Evolutionary conservation across 92 coral and sea anemone species (phyloP).

Genomic region (Phenganax marumi): DNA sequence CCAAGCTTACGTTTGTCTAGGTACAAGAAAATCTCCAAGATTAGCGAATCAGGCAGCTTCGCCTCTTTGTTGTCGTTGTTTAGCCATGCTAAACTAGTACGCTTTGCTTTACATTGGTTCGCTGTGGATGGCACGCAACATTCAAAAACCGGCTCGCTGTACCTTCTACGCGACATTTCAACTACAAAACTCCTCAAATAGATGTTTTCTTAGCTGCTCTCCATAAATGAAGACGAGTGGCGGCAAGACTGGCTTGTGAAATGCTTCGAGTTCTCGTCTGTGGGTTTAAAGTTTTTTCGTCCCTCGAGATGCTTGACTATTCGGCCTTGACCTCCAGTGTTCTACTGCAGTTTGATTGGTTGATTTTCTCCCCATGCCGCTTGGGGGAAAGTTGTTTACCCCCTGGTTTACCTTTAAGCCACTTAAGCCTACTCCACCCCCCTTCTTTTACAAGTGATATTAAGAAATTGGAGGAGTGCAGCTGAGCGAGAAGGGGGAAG

Average conservation of each 20-base stretch:
- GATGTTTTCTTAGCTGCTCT: not conserved
- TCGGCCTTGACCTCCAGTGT: slow-evolving; percentile 51
- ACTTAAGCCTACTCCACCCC: not conserved
- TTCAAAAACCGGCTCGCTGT: slow-evolving; percentile 2
- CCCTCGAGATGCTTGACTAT: slow-evolving; percentile 13
- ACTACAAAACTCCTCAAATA: not conserved
- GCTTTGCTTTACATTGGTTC: slow-evolving; percentile 3
- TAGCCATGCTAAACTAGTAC: not conserved
- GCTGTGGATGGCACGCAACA: slow-evolving; percentile 27
- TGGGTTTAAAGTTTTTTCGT: slow-evolving; percentile 19
- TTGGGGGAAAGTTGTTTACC: slow-evolving; percentile 39
- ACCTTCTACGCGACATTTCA: slow-evolving; percentile 1
- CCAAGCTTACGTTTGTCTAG: slow-evolving; percentile 77
- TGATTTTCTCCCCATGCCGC: not conserved
- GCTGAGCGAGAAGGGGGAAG: too few relatives aligned
- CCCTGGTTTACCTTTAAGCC: too few relatives aligned
- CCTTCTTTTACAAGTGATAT: too few relatives aligned
- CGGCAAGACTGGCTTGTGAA: not conserved
- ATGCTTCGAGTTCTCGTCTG: slow-evolving; percentile 8
- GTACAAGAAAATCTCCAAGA: slow-evolving; percentile 79
- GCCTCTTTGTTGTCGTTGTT: slow-evolving; percentile 57
- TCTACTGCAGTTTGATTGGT: slow-evolving; percentile 29
- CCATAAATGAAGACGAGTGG: not conserved
- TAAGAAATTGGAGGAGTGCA: too few relatives aligned
- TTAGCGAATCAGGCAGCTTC: slow-evolving; percentile 85